Base-by-base conservation (phyloP, 2,113 vertebrate species). In the Elachura formosa region DNA sequence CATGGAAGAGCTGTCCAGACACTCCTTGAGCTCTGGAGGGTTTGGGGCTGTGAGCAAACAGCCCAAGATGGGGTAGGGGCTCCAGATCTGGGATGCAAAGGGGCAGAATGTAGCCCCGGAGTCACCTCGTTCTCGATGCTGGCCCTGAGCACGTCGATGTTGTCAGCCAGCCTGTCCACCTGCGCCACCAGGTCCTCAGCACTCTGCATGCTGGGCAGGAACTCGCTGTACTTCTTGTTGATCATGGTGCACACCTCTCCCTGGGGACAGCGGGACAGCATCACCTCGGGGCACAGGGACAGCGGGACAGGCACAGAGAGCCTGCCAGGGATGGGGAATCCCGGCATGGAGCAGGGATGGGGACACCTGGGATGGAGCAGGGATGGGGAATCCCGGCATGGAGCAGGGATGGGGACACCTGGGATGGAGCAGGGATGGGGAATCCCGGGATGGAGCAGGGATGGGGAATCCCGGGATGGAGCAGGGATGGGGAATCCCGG, bases 171-270 rank as follows among this genome's bases (percentile, higher is more conserved):
- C 9, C 97, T 85, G 3, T 99, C 98, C 78, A 99, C 98, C 73
- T 98, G 98, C 0, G 95, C 34, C 95, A 98, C 98, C 45, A 99
- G 83, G 6, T 99, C 98, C 92, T 99, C 98, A 1, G 99, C 98
- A 8, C 95, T 98, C 76, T 98, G 98, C 96, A 99, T 95, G 96
- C 98, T 99, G 9, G 99, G 99, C 62, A 99, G 96, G 96, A 99
- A 99, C 91, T 99, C 99, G 29, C 66, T 94, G 38, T 99, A 99
- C 67, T 98, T 98, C 90, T 98, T 99, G 96, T 98, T 99, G 46
- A 99, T 98, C 98, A 99, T 97, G 92, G 95, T 98, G 95, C 98
- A 99, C 0, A 99, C 98, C 41, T 99, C 98, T 3, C 98, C 98
- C 99, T 99, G 8, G 0, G 5, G 51, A 43, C 15, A 62, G 45